Evolutionary conservation across 2,888 invertebrate genomes (phyloP).

Genomic region (Nomada lathburiana): DNA sequence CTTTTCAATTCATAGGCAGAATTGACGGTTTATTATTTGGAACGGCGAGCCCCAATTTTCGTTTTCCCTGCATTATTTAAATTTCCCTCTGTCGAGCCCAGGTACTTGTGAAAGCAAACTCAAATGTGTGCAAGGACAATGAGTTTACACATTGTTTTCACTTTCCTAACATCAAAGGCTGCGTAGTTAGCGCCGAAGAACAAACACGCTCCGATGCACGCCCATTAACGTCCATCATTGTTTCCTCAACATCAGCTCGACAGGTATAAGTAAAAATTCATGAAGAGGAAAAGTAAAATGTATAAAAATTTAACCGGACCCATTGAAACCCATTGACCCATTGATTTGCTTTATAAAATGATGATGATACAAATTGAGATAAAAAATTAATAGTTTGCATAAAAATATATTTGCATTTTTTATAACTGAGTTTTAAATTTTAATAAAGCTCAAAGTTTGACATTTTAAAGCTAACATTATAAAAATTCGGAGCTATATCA

Average conservation of each 20-base stretch:
- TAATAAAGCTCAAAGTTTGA: neutral
- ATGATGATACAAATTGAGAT: no score
- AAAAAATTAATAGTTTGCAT: no score
- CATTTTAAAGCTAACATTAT: neutral
- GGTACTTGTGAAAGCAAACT: conserved; percentile 70
- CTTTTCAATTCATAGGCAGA: neutral
- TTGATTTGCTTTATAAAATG: no score
- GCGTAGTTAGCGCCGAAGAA: conserved; percentile 36
- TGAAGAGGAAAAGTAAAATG: neutral
- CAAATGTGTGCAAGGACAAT: conserved; percentile 39
- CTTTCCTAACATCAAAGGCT: conserved; percentile 71
- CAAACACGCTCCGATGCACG: conserved; percentile 5
- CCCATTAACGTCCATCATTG: conserved; percentile 9
- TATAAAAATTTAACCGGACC: neutral
- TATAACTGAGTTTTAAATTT: neutral
- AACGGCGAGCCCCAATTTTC: neutral
- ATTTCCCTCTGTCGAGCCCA: conserved; percentile 6
- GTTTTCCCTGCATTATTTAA: neutral
- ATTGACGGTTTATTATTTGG: neutral
- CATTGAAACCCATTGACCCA: no score
- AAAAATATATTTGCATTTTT: no score
- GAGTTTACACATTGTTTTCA: conserved; percentile 66
- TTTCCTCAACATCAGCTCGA: neutral
- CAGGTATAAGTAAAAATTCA: neutral
- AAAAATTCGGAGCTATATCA: neutral